Evolutionary conservation across 2,797 vertebrate genomes (phyloP), one percentile per base, ranked within the genome.

Genomic region (Hydrophis major): DNA sequence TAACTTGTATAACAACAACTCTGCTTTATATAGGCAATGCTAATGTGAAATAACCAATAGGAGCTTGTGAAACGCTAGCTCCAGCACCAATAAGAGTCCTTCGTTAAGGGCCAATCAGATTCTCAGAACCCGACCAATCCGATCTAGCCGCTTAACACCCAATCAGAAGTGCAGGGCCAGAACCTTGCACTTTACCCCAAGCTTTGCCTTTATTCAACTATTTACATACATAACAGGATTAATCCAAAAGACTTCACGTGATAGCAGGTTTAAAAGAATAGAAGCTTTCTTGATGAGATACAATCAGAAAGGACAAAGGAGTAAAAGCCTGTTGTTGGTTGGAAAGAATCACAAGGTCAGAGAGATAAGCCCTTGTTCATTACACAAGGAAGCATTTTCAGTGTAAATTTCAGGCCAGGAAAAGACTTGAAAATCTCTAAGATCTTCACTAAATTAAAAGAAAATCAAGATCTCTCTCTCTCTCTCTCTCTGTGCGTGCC

Each of bases 231-330:
- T 32, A 32, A 32, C 32, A 32, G 32, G 32, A 96, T 97, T 96
- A 97, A 96, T 92, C 57, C 88, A 92, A 95, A 91, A 86, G 95
- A 95, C 59, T 95, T 97, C 78, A 92, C 94, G 59, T 63, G 90
- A 86, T 95, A 96, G 28, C 89, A 88, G 74, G 28, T 57, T 94
- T 94, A 60, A 95, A 94, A 88, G 88, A 96, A 94, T 27, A 94
- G 89, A 93, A 94, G 87, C 94, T 95, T 96, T 96, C 91, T 92
- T 93, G 95, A 97, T 96, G 96, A 94, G 86, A 60, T 94, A 53
- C 95, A 94, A 96, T 97, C 95, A 95, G 87, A 91, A 92, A 13
- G 92, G 89, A 95, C 94, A 96, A 95, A 96, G 92, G 87, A 96
- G 37, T 55, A 95, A 88, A 83, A 95, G 90, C 3, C 87, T 93